A percentile compares a stretch with the other conserved stretches of the same genome.
These are phyloP conservation scores for Xerus rutilus DNA, from an alignment of 2,797 vertebrate genomes.

Conservation along the genomic window DNA sequence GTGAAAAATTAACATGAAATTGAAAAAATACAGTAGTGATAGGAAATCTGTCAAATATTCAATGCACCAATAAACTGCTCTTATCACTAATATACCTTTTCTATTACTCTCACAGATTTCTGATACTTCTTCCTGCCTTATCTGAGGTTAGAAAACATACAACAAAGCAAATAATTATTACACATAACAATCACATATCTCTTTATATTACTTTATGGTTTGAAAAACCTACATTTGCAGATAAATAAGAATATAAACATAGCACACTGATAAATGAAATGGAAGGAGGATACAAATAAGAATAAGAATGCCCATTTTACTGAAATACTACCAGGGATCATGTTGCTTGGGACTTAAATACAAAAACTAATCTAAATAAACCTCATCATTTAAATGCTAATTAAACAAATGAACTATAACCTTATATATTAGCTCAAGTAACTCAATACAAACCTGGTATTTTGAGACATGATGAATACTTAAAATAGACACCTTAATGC, in stretches of 20 bases:
- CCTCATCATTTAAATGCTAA: conserved; percentile 13
- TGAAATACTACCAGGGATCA: background rate
- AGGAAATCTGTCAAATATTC: background rate
- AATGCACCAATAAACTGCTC: background rate
- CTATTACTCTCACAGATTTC: background rate
- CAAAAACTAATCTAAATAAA: background rate
- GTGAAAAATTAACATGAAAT: background rate
- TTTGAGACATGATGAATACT: background rate
- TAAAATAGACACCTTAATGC: background rate
- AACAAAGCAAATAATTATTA: background rate
- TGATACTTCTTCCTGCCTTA: background rate
- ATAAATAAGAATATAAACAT: background rate
- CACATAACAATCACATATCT: background rate
- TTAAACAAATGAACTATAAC: background rate
- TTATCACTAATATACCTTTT: background rate
- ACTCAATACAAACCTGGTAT: conserved; percentile 13
- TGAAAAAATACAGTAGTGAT: background rate
- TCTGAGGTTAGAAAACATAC: background rate
- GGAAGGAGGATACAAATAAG: background rate
- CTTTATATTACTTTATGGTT: background rate
- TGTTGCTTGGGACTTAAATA: background rate
- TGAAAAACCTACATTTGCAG: background rate
- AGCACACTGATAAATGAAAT: background rate
- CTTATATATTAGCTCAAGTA: background rate
- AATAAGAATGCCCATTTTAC: background rate